Percentiles rank a stretch among this genome's conserved stretches.
Evolutionary conservation across 2,113 vertebrate species (phyloP).

Genomic region (Chauna torquata): DNA sequence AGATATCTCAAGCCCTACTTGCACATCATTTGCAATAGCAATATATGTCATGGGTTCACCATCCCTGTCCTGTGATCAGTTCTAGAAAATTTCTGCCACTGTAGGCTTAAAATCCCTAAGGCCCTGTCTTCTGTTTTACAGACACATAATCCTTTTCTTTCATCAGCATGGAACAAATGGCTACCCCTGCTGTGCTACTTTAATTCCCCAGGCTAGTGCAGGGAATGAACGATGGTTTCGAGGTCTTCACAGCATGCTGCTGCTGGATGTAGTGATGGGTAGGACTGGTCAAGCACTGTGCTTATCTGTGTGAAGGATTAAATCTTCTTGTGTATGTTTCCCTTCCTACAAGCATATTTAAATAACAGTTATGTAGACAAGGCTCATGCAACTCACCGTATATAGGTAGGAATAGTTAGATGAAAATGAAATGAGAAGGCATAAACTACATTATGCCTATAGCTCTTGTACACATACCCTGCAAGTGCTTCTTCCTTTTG

Average conservation of each 20-base stretch:
- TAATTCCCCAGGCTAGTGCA: background rate
- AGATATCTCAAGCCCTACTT: background rate
- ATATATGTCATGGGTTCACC: background rate
- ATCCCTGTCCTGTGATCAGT: rapidly evolving
- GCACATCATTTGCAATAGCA: background rate
- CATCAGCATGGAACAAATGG: background rate
- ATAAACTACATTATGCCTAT: background rate
- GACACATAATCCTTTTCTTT: background rate
- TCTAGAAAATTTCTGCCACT: background rate
- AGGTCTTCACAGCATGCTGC: background rate
- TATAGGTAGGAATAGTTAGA: background rate
- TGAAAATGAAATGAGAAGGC: background rate
- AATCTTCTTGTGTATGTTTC: background rate
- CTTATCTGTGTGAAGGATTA: background rate
- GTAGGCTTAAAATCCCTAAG: background rate
- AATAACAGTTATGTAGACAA: background rate
- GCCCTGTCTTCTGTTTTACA: background rate
- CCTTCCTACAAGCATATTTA: background rate
- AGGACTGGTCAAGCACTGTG: background rate
- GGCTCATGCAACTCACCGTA: background rate
- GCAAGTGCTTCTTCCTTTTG: background rate
- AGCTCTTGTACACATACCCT: rapidly evolving
- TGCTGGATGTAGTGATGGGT: background rate
- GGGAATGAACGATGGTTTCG: background rate
- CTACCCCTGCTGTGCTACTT: background rate